Evolutionary conservation across 2,797 vertebrate species (phyloP), one percentile per base, ranked within the genome.

Genomic region (Bovichtus diacanthus): DNA sequence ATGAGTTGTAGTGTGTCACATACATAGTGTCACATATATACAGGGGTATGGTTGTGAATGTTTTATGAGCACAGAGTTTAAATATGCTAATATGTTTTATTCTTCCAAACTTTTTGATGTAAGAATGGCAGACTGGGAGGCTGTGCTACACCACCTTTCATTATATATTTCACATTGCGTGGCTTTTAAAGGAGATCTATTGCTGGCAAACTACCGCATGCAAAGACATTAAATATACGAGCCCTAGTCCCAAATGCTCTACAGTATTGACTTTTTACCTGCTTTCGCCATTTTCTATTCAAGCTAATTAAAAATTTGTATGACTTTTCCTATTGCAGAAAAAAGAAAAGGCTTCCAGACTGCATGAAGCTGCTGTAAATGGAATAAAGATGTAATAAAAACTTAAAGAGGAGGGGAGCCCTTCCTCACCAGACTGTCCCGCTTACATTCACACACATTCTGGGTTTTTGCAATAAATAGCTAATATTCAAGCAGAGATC

Each of bases 151-250:
- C 59, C 74, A 65, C 55, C 31, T 68, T 67, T 64, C 47, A 80
- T 87, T 83, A 84, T 86, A 75, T 69, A 82, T 82, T 76, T 82
- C 78, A 81, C 63, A 54, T 81, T 81, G 74, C 74, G 51, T 25
- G 55, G 65, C 81, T 76, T 70, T 78, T 86, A 85, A 78, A 64
- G 61, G 21, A 85, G 76, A 85, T 82, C 78, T 81, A 88, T 82
- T 84, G 86, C 88, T 76, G 74, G 81, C 60, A 74, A 59, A 61
- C 68, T 72, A 78, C 56, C 10, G 9, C 69, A 82, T 81, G 69
- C 84, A 88, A 87, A 74, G 76, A 76, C 78, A 82, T 87, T 83
- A 81, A 84, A 85, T 88, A 85, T 69, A 76, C 69, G 82, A 78
- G 64, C 61, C 43, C 23, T 7, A 25, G 71, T 87, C 79, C 77